phyloP scores from a whole-genome alignment of 2,797 vertebrate species.

The Semaprochilodus insignis region DNA sequence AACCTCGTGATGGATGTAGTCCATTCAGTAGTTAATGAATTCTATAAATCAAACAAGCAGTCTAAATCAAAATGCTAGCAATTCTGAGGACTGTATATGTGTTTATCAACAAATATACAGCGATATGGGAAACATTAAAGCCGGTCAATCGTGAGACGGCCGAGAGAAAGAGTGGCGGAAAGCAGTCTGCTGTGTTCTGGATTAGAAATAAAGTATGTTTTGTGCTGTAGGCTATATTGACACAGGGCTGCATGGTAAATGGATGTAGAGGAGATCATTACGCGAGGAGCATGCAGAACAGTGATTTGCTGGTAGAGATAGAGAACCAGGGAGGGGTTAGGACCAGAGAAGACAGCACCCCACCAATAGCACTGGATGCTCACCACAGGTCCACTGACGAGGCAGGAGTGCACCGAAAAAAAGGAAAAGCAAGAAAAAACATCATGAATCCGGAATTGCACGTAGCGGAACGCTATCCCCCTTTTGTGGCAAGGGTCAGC shows the following conservation, averaged over 20 bases:
- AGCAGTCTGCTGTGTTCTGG: conserved; percentile 31
- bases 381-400: conserved; percentile 5
- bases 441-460: neutral
- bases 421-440: neutral
- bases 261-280: conserved; percentile 43
- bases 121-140: conserved; percentile 22
- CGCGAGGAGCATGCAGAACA: conserved; percentile 38
- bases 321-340: neutral
- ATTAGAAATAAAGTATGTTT: conserved; percentile 40
- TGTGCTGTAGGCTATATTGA: conserved; percentile 37
- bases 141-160: conserved; percentile 18
- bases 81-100: neutral
- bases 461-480: neutral
- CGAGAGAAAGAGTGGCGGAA: neutral
- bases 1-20: conserved; percentile 27
- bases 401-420: neutral
- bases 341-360: conserved; percentile 6
- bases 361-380: conserved; percentile 33
- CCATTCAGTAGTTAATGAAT: conserved; percentile 26
- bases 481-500: conserved; percentile 36
- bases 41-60: conserved; percentile 20
- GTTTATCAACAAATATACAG: neutral
- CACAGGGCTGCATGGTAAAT: conserved; percentile 38
- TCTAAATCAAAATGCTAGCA: conserved; percentile 16
- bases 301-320: neutral